Evolutionary conservation across 2,113 vertebrate genomes (phyloP).

Genomic region (Galemys pyrenaicus): DNA sequence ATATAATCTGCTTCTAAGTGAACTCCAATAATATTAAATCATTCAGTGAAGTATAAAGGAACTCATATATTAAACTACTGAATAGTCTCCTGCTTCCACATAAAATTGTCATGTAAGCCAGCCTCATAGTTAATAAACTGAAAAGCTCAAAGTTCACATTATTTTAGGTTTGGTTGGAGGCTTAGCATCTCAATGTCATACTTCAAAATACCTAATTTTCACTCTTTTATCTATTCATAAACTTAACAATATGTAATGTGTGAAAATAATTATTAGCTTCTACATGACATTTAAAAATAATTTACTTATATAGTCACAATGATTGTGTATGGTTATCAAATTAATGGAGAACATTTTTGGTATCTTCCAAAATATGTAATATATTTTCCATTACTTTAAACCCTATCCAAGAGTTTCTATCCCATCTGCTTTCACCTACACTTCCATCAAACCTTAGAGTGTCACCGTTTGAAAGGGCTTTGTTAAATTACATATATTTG

Average conservation of each 20-base stretch:
- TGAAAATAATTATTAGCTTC: neutral
- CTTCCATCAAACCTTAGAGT: neutral
- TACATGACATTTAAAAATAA: neutral
- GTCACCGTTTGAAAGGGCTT: neutral
- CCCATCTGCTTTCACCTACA: neutral
- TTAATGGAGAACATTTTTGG: neutral
- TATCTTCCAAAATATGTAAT: neutral
- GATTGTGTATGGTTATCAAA: neutral
- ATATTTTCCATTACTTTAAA: neutral
- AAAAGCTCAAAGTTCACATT: neutral
- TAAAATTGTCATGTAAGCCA: slow-evolving; percentile 43
- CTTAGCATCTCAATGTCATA: neutral
- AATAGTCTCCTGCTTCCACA: neutral
- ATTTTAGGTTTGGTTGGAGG: neutral
- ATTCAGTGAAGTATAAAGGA: slow-evolving; percentile 50
- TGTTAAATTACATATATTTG: neutral
- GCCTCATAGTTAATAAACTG: slow-evolving; percentile 17
- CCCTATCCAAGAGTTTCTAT: neutral
- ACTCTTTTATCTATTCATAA: neutral
- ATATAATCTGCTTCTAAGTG: slow-evolving; percentile 29
- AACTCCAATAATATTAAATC: slow-evolving; percentile 41
- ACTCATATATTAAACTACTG: slow-evolving; percentile 48
- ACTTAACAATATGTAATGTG: neutral
- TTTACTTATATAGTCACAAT: neutral
- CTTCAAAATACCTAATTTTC: slow-evolving; percentile 23